Percentiles rank a stretch among this genome's conserved stretches.
Conservation (phyloP, 2,113 vertebrate genomes). For the Ailuropoda melanoleuca region DNA sequence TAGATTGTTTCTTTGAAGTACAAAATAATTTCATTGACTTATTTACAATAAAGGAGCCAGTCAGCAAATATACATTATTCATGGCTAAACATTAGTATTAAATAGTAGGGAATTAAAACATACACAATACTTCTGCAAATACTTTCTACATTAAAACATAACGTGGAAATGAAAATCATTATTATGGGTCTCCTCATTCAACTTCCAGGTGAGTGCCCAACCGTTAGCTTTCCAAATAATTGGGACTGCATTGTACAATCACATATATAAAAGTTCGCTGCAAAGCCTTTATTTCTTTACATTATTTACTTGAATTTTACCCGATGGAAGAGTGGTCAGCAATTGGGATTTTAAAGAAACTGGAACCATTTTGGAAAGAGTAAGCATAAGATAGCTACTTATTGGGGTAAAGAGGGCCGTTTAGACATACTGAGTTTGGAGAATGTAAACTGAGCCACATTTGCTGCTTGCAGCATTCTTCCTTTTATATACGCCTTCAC, state of each 20-base stretch:
- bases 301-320: background rate
- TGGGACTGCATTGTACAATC: background rate
- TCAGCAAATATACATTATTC: background rate
- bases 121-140: background rate
- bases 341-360: background rate
- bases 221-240: background rate
- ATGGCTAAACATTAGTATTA: background rate
- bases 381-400: background rate
- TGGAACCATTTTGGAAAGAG: background rate
- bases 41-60: background rate
- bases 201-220: background rate
- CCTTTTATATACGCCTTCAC: background rate
- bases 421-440: background rate
- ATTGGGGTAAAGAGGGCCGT: background rate
- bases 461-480: background rate
- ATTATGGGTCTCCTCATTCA: background rate
- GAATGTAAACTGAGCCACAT: background rate
- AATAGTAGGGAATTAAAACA: conserved; percentile 26
- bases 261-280: background rate
- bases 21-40: conserved; percentile 19
- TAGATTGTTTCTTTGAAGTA: conserved; percentile 29
- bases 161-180: background rate
- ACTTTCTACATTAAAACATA: background rate
- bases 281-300: background rate
- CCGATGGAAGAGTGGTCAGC: background rate